Percentiles rank a stretch among this genome's conserved stretches.
Evolutionary conservation across 2,113 vertebrate species (phyloP).

Genomic region (Prionailurus bengalensis): DNA sequence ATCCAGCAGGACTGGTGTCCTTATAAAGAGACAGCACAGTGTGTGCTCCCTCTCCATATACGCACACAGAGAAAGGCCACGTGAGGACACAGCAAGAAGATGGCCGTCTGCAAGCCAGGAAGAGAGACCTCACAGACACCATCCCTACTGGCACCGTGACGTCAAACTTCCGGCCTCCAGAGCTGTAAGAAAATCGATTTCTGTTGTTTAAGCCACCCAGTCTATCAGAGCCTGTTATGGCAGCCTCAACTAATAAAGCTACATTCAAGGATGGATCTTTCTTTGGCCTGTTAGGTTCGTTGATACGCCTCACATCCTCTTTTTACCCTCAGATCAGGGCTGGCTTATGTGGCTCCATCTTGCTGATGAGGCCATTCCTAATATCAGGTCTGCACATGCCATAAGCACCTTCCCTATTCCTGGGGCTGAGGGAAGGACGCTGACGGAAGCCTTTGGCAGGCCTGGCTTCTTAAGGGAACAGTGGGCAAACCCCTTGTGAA

Average conservation of each 20-base stretch:
- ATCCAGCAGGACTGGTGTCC: neutral
- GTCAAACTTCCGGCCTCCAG: neutral
- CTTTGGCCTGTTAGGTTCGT: neutral
- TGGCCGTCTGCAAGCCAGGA: too few relatives aligned
- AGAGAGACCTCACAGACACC: neutral
- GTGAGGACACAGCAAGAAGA: neutral
- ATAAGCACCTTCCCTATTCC: rapidly evolving
- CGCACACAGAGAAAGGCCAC: too few relatives aligned
- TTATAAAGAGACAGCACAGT: too few relatives aligned
- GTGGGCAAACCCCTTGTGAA: neutral
- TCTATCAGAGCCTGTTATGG: rapidly evolving
- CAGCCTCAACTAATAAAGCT: too few relatives aligned
- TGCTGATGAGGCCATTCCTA: neutral
- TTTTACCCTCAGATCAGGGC: neutral
- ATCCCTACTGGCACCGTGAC: neutral
- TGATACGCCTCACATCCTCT: neutral
- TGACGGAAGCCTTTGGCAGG: neutral
- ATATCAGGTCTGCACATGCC: neutral
- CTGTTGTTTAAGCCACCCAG: neutral
- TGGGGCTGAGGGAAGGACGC: neutral
- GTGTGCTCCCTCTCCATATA: too few relatives aligned
- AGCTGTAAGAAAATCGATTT: neutral
- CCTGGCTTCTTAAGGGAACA: neutral
- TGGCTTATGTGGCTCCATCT: neutral
- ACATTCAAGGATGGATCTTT: neutral